Percentiles rank a stretch among this genome's conserved stretches.
Conservation (phyloP, 2,888 invertebrate species). For the Exephanes ischioxanthus region DNA sequence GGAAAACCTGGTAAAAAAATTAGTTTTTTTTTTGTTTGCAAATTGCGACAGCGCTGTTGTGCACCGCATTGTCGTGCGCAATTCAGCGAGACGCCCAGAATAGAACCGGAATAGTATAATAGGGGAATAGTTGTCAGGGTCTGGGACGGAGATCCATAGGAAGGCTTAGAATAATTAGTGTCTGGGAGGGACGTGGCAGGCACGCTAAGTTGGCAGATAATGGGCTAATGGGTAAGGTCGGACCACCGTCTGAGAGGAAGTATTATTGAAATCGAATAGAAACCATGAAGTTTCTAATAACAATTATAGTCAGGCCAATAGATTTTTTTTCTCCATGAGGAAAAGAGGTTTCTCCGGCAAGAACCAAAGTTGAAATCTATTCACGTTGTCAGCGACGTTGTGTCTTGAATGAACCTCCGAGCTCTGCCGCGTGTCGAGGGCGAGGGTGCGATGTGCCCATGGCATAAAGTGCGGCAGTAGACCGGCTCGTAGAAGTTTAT, state of each 20-base stretch:
- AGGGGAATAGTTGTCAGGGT: neutral
- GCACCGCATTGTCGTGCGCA: neutral
- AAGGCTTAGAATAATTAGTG: neutral
- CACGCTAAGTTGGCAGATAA: neutral
- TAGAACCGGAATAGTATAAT: neutral
- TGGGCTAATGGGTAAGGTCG: neutral
- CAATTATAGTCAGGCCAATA: neutral
- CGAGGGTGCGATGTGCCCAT: conserved; percentile 53
- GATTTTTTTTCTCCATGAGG: neutral
- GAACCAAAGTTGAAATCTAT: conserved; percentile 58
- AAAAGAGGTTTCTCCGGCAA: neutral
- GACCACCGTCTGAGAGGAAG: neutral
- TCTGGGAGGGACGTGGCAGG: neutral
- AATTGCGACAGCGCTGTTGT: neutral
- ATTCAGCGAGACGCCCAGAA: neutral
- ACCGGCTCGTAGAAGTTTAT: conserved; percentile 20
- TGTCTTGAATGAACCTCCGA: conserved; percentile 55
- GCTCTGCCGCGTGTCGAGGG: conserved; percentile 57
- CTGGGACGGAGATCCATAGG: neutral
- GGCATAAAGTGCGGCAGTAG: conserved; percentile 55
- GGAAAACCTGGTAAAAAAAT: too few relatives aligned
- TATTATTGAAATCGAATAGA: neutral
- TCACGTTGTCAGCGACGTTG: conserved; percentile 43
- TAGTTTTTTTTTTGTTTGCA: too few relatives aligned
- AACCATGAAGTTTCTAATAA: neutral